phyloP scores from a whole-genome alignment of 2,113 vertebrate genomes.

The Zosterops pallidus region DNA sequence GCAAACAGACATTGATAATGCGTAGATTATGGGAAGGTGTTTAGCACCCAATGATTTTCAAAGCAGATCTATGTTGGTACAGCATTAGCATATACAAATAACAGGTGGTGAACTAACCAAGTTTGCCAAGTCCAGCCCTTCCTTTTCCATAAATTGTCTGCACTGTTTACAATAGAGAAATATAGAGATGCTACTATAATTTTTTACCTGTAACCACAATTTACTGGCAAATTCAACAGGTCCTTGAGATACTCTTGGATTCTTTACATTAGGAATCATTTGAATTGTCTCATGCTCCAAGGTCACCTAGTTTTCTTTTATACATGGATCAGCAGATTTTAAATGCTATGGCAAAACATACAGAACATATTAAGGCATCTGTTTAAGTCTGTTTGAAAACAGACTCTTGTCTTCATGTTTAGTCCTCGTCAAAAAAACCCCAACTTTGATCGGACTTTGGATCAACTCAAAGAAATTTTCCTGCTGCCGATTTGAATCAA shows the following conservation, averaged over 20 bases:
- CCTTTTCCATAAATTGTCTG: not conserved
- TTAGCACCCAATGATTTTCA: not conserved
- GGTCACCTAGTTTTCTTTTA: not conserved
- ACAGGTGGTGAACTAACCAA: not conserved
- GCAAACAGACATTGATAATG: not conserved
- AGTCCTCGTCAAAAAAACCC: not conserved
- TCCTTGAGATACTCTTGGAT: not conserved
- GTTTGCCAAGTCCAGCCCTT: not conserved
- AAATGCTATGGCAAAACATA: not conserved
- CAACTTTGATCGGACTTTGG: not conserved
- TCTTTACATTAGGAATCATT: not conserved
- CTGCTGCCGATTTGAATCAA: not conserved
- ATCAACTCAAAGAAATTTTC: not conserved
- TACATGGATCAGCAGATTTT: not conserved
- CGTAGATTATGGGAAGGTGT: not conserved
- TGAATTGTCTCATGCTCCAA: not conserved
- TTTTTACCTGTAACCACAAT: not conserved
- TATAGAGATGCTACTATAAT: not conserved
- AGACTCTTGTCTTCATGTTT: not conserved
- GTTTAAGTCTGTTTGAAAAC: not conserved
- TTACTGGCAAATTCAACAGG: not conserved
- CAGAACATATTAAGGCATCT: not conserved
- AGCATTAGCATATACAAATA: not conserved
- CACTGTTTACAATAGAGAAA: not conserved
- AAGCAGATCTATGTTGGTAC: not conserved